Evolutionary conservation across 2,888 invertebrate species (phyloP).

Genomic region (Gymnosoma rotundatum): DNA sequence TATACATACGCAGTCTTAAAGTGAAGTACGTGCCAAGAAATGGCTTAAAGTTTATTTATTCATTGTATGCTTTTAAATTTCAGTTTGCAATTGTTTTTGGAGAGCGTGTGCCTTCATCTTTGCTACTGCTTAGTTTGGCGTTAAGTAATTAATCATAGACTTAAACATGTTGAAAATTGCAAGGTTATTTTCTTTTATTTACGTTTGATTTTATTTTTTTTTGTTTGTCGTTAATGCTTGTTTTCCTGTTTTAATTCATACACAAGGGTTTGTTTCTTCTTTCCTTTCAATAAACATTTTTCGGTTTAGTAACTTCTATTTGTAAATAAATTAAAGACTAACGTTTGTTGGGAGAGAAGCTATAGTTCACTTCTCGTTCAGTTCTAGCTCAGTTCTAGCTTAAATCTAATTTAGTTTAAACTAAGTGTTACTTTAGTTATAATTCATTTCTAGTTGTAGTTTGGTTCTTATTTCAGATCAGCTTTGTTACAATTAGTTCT

Average conservation of each 20-base stretch:
- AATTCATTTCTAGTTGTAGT: no score
- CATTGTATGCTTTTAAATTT: conserved; percentile 23
- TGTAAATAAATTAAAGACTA: conserved; percentile 23
- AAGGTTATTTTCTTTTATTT: conserved; percentile 65
- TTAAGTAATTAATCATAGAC: conserved; percentile 70
- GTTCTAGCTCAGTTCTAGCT: not conserved
- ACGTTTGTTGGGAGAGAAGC: conserved; percentile 15
- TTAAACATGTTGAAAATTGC: conserved; percentile 70
- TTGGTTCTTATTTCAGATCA: no score
- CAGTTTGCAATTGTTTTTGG: conserved; percentile 51
- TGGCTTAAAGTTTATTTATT: conserved; percentile 47
- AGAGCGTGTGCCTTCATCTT: conserved; percentile 35
- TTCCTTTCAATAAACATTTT: conserved; percentile 51
- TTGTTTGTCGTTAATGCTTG: conserved; percentile 47
- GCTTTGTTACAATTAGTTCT: not conserved
- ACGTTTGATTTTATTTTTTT: conserved; percentile 26
- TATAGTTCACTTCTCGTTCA: not conserved
- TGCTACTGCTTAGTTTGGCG: conserved; percentile 37
- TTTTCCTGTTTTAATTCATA: conserved; percentile 57
- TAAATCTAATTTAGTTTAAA: no score
- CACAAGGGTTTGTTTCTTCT: conserved; percentile 46
- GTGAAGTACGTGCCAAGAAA: conserved; percentile 60
- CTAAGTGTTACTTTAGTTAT: no score
- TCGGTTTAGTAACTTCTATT: conserved; percentile 20
- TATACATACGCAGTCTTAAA: not conserved